Evolutionary conservation across 2,113 vertebrate genomes (phyloP).

Genomic region (Octodon degus): DNA sequence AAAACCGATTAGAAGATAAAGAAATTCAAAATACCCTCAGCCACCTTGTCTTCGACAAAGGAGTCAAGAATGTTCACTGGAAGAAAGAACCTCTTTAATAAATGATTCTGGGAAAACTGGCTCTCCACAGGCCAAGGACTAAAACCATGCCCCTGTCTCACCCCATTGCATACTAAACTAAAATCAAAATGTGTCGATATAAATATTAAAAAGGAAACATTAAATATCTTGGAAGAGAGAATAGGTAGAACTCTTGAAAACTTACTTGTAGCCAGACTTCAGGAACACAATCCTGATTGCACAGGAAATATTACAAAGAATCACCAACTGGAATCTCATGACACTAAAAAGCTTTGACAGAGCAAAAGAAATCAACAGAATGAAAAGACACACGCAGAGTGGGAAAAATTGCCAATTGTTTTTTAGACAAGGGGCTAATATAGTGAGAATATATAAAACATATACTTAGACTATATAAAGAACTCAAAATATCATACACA

Average conservation of each 20-base stretch:
- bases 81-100: background rate
- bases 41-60: background rate
- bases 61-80: background rate
- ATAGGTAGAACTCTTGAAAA: background rate
- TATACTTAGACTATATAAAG: too few relatives aligned
- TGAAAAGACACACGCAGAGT: background rate
- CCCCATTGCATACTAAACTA: background rate
- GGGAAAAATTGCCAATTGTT: background rate
- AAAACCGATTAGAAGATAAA: background rate
- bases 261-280: background rate
- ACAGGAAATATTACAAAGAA: background rate
- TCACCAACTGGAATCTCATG: background rate
- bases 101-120: background rate
- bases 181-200: background rate
- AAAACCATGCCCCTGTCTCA: background rate
- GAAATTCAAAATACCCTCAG: background rate
- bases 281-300: background rate
- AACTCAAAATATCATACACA: background rate
- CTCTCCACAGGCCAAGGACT: background rate
- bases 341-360: background rate
- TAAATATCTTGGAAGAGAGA: background rate
- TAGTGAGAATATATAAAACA: too few relatives aligned
- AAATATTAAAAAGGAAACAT: background rate
- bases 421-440: background rate
- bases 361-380: background rate